Evolutionary conservation across 2,888 invertebrate genomes (phyloP).

Genomic region (Caenorhabditis sp.): DNA sequence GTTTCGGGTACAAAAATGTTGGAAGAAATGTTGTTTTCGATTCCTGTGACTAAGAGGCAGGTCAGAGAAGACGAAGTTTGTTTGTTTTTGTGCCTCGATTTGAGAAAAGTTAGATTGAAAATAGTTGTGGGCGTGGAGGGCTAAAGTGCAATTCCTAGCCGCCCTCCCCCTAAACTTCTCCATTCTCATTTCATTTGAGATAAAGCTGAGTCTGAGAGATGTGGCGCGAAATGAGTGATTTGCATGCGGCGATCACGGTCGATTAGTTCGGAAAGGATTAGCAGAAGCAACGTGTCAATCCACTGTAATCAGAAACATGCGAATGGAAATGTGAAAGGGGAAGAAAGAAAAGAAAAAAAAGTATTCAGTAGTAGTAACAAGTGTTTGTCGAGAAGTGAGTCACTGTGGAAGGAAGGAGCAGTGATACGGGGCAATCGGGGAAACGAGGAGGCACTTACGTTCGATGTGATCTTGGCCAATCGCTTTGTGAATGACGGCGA

Average conservation of each 20-base stretch:
- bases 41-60: background rate
- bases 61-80: background rate
- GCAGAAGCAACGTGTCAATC: slow-evolving; percentile 8
- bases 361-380: background rate
- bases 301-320: background rate
- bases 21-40: slow-evolving; percentile 2
- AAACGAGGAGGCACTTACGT: slow-evolving; percentile 45
- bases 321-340: too few relatives aligned
- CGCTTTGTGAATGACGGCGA: slow-evolving; percentile 42
- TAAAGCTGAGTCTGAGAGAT: too few relatives aligned
- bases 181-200: too few relatives aligned
- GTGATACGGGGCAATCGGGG: background rate
- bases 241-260: slow-evolving; percentile 46
- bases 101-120: background rate
- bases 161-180: too few relatives aligned
- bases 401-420: background rate
- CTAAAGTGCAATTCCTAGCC: too few relatives aligned
- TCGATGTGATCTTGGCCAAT: slow-evolving; percentile 51
- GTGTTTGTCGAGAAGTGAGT: slow-evolving; percentile 8
- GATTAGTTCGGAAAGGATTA: slow-evolving; percentile 47
- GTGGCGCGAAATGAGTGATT: slow-evolving; percentile 52
- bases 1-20: slow-evolving; percentile 9
- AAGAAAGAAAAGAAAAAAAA: background rate
- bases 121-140: background rate
- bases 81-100: slow-evolving; percentile 8